Percentiles rank a stretch among this genome's conserved stretches.
phyloP scores from a whole-genome alignment of 2,888 invertebrate genomes.

The Heliconius sara region DNA sequence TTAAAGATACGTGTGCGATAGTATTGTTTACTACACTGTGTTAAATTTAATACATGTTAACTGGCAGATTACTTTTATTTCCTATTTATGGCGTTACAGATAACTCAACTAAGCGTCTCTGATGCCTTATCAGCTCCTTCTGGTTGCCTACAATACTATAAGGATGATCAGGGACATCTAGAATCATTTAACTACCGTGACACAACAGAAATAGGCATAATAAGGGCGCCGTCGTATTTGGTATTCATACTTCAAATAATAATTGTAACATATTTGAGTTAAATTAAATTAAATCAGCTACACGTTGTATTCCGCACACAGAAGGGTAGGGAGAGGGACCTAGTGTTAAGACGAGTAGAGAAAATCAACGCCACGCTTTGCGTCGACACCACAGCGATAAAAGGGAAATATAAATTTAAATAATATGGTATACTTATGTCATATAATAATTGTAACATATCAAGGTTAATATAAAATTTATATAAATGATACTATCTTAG shows the following conservation, averaged over 20 bases:
- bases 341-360: no score
- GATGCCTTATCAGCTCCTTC: conserved; percentile 77
- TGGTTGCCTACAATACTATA: conserved; percentile 88
- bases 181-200: conserved; percentile 89
- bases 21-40: not conserved
- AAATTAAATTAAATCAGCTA: not conserved
- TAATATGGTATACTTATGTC: conserved; percentile 52
- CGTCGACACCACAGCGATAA: no score
- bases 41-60: not conserved
- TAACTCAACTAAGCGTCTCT: conserved; percentile 70
- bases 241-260: conserved; percentile 67
- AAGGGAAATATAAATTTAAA: no score
- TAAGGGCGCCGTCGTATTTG: conserved; percentile 85
- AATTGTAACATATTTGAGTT: conserved; percentile 15
- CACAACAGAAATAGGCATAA: conserved; percentile 80
- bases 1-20: conserved; percentile 7
- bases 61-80: not conserved
- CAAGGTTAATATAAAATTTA: conserved; percentile 14
- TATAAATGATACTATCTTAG: conserved; percentile 1
- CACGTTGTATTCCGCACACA: no score
- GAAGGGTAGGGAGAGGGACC: no score
- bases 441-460: conserved; percentile 16
- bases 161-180: conserved; percentile 83
- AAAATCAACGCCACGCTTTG: no score
- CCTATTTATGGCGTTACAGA: conserved; percentile 53